phyloP scores from a whole-genome alignment of 2,113 vertebrate species.

The Empidonax alnorum region DNA sequence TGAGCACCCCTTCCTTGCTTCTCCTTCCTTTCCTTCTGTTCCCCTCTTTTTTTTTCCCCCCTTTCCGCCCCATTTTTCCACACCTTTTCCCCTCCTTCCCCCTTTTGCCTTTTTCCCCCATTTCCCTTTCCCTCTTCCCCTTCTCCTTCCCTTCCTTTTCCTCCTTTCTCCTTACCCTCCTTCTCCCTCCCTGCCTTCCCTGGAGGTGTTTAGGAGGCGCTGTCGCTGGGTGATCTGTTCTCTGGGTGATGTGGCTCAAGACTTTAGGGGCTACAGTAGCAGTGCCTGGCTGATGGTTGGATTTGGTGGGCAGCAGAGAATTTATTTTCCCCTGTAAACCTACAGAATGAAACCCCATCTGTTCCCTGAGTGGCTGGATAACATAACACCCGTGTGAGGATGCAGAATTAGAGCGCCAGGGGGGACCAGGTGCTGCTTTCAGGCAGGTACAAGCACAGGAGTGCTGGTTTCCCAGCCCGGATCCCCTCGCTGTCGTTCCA shows the following conservation, averaged over 20 bases:
- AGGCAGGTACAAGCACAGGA: not conserved
- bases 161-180: no score
- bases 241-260: not conserved
- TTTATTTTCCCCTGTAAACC: not conserved
- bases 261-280: not conserved
- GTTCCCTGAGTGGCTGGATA: accelerated
- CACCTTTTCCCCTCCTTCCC: no score
- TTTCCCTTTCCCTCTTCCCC: not conserved
- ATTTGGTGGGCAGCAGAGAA: not conserved
- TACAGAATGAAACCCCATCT: not conserved
- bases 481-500: constrained; percentile 25
- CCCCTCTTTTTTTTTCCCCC: not conserved
- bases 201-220: not conserved
- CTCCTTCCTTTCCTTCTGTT: not conserved
- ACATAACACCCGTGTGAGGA: accelerated
- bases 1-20: not conserved
- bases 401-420: not conserved
- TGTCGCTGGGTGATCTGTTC: not conserved
- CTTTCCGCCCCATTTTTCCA: no score
- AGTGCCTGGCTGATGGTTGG: not conserved
- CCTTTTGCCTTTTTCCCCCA: not conserved
- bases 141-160: not conserved
- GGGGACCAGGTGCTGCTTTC: not conserved
- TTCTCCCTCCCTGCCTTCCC: not conserved
- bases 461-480: not conserved